A percentile compares a stretch with the other conserved stretches of the same genome.
Conservation (phyloP, 2,888 invertebrate species). For the Drosophila limbata region DNA sequence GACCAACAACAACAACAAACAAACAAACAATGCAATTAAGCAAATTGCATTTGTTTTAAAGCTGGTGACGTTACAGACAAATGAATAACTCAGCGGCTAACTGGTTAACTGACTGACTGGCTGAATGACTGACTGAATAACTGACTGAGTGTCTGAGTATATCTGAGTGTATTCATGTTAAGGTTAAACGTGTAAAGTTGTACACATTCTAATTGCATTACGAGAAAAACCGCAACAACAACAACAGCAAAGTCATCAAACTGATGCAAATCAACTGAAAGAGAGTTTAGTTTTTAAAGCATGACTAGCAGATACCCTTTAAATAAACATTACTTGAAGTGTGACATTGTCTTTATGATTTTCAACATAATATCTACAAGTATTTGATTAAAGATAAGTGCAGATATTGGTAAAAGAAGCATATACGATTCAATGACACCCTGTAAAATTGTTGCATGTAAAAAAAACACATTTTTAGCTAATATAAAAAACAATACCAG, state of each 20-base stretch:
- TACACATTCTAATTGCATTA: slow-evolving; percentile 55
- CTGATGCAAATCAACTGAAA: slow-evolving; percentile 34
- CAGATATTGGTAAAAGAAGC: not conserved
- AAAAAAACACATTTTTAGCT: not conserved
- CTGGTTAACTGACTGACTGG: not conserved
- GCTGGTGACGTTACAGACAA: slow-evolving; percentile 49
- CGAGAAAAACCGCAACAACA: slow-evolving; percentile 22
- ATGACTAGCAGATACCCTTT: slow-evolving; percentile 26
- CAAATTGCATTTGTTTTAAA: slow-evolving; percentile 22
- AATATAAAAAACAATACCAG: too few relatives aligned
- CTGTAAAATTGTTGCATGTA: not conserved
- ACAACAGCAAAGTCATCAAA: slow-evolving; percentile 25
- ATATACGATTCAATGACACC: not conserved
- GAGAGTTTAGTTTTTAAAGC: not conserved
- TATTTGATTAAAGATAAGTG: too few relatives aligned
- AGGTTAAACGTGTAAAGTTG: slow-evolving; percentile 68
- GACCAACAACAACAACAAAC: slow-evolving; percentile 21
- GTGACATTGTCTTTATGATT: not conserved
- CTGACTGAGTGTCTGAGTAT: slow-evolving; percentile 1
- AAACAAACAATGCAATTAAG: slow-evolving; percentile 62
- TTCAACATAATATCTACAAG: too few relatives aligned
- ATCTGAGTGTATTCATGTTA: slow-evolving; percentile 64
- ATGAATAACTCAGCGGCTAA: slow-evolving; percentile 13
- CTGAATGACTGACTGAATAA: slow-evolving; percentile 10
- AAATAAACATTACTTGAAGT: not conserved